Evolutionary conservation across 2,888 invertebrate genomes (phyloP), one percentile per base, ranked within the genome.

Genomic region (Caenorhabditis uteleia): DNA sequence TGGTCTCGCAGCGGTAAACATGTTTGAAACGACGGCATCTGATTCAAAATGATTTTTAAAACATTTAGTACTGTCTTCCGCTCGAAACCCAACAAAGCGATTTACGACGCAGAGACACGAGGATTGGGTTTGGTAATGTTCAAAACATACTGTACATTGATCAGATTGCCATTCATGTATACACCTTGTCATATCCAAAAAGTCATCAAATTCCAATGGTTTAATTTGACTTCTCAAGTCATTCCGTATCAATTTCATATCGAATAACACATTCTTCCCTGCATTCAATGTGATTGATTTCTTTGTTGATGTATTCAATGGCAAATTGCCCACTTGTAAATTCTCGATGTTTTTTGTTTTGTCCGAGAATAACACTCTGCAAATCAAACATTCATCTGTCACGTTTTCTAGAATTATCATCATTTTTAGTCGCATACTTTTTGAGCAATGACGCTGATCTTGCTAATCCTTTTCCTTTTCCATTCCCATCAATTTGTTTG

Each of bases 161-260:
- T n/a, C n/a, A 5, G 66, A 55, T 29, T 67, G 53, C 60, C 57
- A 56, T 36, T 70, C 70, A 40, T 70, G 70, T 34, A 67, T 44
- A 21, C 25, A 34, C 14, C 54, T 50, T 0, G 59, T 45, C 33
- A 70, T 54, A 25, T 68, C 64, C 39, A 68, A 26, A 47, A 70
- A 57, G 16, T 64, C 60, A 3, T 64, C 60, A n/a, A 70, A 70
- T n/a, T 59, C 43, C 21, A 61, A 21, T 2, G 26, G 16, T 12
- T 54, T 45, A 31, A 68, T 58, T 6, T 49, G 27, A 4, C 34
- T 20, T 12, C 60, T 16, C 20, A 54, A 46, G 25, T 59, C 64
- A 36, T 65, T 67, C 18, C 51, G 16, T 48, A 50, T 18, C 23
- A 70, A 12, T 33, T 45, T 64, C 43, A 70, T 48, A 21, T 70